Percentiles rank a stretch among this genome's conserved stretches.
These are phyloP conservation scores for Picus viridis DNA, from an alignment of 2,797 vertebrate species.

Conservation along the genomic window DNA sequence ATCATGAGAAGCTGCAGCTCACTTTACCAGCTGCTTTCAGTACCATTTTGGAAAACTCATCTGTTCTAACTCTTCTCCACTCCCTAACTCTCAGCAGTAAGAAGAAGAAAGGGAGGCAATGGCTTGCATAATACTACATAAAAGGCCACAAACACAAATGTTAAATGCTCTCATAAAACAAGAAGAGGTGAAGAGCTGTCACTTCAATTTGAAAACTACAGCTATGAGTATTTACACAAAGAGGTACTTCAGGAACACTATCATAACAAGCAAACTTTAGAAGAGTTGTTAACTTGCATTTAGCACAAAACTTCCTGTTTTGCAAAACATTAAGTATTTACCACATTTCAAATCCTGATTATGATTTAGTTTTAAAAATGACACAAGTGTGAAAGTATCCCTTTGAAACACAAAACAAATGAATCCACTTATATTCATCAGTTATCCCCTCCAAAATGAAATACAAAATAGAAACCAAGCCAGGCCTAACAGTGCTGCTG, in stretches of 20 bases:
- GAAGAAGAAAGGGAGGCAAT: not conserved
- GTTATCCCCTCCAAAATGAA: not conserved
- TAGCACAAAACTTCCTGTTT: not conserved
- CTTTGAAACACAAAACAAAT: conserved; percentile 1
- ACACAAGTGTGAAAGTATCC: not conserved
- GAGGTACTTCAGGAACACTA: not conserved
- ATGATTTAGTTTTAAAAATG: not conserved
- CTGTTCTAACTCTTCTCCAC: not conserved
- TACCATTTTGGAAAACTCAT: not conserved
- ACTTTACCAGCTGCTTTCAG: not conserved
- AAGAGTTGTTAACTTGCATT: not conserved
- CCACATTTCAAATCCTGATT: not conserved
- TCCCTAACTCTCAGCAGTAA: not conserved
- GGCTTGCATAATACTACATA: not conserved
- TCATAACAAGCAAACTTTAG: not conserved
- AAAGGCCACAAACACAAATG: not conserved
- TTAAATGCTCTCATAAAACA: not conserved
- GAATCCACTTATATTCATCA: not conserved
- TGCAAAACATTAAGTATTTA: not conserved
- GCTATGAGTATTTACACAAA: not conserved
- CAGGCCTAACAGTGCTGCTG: not conserved
- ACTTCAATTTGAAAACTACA: not conserved
- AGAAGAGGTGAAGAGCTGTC: not conserved
- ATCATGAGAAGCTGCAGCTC: not conserved
- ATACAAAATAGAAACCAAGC: not conserved